These are phyloP conservation scores for Rhysida immarginata DNA, from an alignment of 1,140 invertebrate species.

Conservation along the genomic window DNA sequence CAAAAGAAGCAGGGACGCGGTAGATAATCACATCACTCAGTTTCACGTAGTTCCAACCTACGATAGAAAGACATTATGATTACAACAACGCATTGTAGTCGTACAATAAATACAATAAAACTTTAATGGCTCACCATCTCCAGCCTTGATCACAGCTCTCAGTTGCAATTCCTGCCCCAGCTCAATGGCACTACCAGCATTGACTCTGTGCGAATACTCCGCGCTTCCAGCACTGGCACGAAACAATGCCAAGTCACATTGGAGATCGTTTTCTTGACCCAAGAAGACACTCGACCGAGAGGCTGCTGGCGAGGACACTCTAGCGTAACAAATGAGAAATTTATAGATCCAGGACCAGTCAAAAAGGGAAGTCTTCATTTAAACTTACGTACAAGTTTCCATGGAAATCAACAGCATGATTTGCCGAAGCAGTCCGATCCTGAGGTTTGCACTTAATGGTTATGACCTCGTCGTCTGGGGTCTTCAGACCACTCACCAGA, in stretches of 20 bases:
- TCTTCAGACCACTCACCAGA: constrained; percentile 38
- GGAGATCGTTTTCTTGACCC: constrained; percentile 39
- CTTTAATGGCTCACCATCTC: constrained; percentile 37
- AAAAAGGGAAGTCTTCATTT: too few relatives aligned
- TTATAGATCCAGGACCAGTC: too few relatives aligned
- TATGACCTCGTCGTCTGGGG: constrained; percentile 42
- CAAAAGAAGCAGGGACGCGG: constrained; percentile 17
- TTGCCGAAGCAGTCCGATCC: constrained; percentile 39
- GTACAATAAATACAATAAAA: too few relatives aligned
- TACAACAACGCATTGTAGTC: not conserved
- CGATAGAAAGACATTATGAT: constrained; percentile 6
- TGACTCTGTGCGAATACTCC: constrained; percentile 38
- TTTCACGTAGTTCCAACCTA: constrained; percentile 44
- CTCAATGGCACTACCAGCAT: constrained; percentile 38
- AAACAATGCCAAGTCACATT: constrained; percentile 41
- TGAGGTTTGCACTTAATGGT: constrained; percentile 45
- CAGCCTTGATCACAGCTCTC: constrained; percentile 39
- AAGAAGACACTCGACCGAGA: constrained; percentile 17
- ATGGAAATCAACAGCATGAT: constrained; percentile 30
- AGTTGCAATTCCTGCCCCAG: constrained; percentile 48
- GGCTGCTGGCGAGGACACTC: not conserved
- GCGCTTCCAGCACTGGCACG: constrained; percentile 32
- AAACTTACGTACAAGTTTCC: constrained; percentile 18
- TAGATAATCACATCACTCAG: constrained; percentile 41
- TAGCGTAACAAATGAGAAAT: too few relatives aligned